Evolutionary conservation across 1,140 invertebrate species (phyloP).

Genomic region (Medauroidea extradentata): DNA sequence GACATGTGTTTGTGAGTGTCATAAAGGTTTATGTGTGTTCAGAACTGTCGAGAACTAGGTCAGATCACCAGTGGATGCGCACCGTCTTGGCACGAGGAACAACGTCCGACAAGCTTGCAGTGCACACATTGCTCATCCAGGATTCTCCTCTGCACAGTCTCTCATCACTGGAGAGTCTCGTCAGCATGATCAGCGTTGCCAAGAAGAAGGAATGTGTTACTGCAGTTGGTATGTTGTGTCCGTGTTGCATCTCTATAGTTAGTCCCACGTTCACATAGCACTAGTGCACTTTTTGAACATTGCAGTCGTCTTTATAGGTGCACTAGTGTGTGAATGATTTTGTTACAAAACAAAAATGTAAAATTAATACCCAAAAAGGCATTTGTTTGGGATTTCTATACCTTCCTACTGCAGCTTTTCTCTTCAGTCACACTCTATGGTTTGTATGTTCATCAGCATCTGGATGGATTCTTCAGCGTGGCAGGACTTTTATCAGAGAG

Average conservation of each 20-base stretch:
- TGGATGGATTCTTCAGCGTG: too few species aligned
- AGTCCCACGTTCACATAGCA: neutral
- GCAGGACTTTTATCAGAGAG: too few species aligned
- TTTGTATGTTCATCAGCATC: too few species aligned
- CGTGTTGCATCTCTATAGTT: too few species aligned
- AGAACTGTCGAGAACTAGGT: neutral
- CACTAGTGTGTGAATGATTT: neutral
- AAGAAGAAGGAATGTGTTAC: slow-evolving; percentile 72
- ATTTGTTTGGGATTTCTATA: neutral
- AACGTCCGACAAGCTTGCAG: slow-evolving; percentile 79
- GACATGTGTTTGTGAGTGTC: too few species aligned
- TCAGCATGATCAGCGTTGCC: slow-evolving; percentile 75
- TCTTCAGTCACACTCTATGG: too few species aligned
- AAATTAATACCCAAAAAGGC: neutral
- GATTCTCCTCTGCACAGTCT: slow-evolving; percentile 81
- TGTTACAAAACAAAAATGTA: neutral
- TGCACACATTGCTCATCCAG: slow-evolving; percentile 75
- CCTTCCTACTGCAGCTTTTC: too few species aligned
- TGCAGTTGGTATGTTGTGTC: slow-evolving; percentile 55
- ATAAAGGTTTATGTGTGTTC: too few species aligned
- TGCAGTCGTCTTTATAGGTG: neutral
- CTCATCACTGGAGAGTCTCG: slow-evolving; percentile 60
- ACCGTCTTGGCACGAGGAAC: slow-evolving; percentile 78
- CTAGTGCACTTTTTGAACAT: neutral
- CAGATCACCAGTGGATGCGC: slow-evolving; percentile 65